These are phyloP conservation scores for Characodon lateralis DNA, from an alignment of 2,797 vertebrate genomes.

Conservation along the genomic window DNA sequence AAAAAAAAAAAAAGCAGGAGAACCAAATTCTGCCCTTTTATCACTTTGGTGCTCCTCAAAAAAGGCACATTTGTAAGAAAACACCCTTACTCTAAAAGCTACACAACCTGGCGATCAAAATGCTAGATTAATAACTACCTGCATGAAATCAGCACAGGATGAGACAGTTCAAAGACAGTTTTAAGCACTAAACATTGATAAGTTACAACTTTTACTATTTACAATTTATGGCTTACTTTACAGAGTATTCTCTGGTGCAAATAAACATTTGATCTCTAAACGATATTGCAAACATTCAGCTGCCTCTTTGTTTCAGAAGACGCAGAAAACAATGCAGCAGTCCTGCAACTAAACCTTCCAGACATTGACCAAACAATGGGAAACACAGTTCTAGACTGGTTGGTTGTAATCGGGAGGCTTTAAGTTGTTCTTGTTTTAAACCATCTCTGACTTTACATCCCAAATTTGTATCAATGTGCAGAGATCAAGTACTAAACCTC, in stretches of 20 bases:
- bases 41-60: neutral
- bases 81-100: neutral
- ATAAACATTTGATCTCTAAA: neutral
- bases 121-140: neutral
- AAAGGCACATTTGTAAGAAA: neutral
- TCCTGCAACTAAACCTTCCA: neutral
- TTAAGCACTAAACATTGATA: neutral
- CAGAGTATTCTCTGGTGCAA: neutral
- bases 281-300: neutral
- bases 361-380: neutral
- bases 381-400: neutral
- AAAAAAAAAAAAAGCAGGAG: neutral
- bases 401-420: neutral
- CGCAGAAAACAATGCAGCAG: neutral
- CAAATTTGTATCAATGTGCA: neutral
- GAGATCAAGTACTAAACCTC: neutral
- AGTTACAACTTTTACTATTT: neutral
- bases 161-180: neutral
- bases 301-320: neutral
- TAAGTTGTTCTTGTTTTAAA: neutral
- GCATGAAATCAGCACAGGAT: neutral
- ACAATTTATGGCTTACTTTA: constrained; percentile 7
- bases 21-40: neutral
- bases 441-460: neutral
- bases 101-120: neutral